These are phyloP conservation scores for Sarcophaga caerulescens DNA, from an alignment of 2,888 invertebrate species.

Conservation along the genomic window DNA sequence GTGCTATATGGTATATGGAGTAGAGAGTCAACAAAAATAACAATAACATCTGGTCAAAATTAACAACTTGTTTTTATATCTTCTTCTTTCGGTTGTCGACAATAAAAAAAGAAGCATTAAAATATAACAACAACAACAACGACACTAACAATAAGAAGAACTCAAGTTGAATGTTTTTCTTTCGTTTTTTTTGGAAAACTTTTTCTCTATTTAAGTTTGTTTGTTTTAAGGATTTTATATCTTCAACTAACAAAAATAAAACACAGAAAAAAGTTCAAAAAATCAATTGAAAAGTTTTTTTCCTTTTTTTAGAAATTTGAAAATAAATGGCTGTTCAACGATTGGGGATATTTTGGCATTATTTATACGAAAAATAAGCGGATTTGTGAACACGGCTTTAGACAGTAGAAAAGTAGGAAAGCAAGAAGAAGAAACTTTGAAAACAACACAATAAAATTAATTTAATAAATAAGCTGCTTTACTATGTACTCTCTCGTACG, in stretches of 20 bases:
- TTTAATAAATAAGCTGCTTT: too few relatives aligned
- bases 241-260: background rate
- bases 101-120: background rate
- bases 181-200: background rate
- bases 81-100: slow-evolving; percentile 1
- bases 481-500: too few relatives aligned
- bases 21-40: slow-evolving; percentile 23
- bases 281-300: background rate
- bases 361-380: slow-evolving; percentile 5
- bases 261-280: background rate
- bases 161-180: background rate
- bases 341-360: background rate
- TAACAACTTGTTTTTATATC: slow-evolving; percentile 58
- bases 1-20: background rate
- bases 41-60: slow-evolving; percentile 61
- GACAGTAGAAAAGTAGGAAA: too few relatives aligned
- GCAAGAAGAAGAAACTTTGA: background rate
- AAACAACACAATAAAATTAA: background rate
- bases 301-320: background rate
- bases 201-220: slow-evolving; percentile 26
- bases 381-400: background rate
- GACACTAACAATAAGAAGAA: slow-evolving; percentile 34
- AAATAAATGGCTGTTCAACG: background rate
- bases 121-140: background rate
- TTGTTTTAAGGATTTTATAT: slow-evolving; percentile 16